Evolutionary conservation across 1,140 invertebrate species (phyloP), one percentile per base, ranked within the genome.

Genomic region (Adelges cooleyi): DNA sequence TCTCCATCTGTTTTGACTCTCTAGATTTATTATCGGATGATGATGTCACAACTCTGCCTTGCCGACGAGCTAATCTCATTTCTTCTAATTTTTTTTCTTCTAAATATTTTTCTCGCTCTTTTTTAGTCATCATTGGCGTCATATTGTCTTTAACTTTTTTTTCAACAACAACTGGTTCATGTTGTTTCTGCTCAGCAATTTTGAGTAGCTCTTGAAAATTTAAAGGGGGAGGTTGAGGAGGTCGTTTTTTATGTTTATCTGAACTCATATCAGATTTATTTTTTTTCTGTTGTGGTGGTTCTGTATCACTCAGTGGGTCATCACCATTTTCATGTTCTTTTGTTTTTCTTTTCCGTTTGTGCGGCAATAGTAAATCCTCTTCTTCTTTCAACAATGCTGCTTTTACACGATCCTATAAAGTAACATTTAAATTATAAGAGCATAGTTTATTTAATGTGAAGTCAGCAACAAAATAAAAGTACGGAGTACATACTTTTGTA

Each of bases 181-280:
- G 79, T 69, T 90, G 87, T 72, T 92, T 92, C 72, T 89, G 80
- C 68, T 87, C 85, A 8, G 89, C 90, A 15, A 93, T 73, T 74
- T 89, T 86, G 0, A 92, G 71, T 18, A 92, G 70, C 48, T 85
- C 79, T 68, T 79, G 75, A 71, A 88, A 91, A 74, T 87, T 83
- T 72, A 89, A 80, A 15, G 83, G 82, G 1, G 87, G 86, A 29
- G 86, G 85, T 5, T 78, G 73, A 25, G 78, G 72, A 77, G 73
- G 75, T 75, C 46, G 73, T 71, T 66, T 68, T 48, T 62, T 62
- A 8, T 18, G 18, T 33, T 62, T 44, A 1, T 62, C 56, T 15
- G 17, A 15, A 48, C 13, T 49, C 1, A 15, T 1, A 50, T 40
- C 36, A 29, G 29, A 22, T 65, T 33, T 49, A 10, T 22, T 17